These are phyloP conservation scores for Teinopalpus imperialis DNA, from an alignment of 2,888 invertebrate genomes.

Conservation along the genomic window DNA sequence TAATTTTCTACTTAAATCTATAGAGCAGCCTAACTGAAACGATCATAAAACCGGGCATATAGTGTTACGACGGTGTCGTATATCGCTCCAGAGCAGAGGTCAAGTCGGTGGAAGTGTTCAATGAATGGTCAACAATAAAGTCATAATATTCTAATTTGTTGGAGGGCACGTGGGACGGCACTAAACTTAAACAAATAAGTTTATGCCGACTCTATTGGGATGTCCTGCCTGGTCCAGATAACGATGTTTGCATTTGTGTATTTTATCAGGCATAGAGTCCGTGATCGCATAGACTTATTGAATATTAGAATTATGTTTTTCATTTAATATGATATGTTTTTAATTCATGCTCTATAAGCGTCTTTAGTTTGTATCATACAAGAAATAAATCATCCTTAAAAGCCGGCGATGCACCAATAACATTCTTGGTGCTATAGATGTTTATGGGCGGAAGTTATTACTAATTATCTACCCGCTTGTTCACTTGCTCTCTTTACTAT, in stretches of 20 bases:
- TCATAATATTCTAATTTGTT: constrained; percentile 63
- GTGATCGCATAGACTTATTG: constrained; percentile 18
- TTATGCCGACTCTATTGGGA: constrained; percentile 75
- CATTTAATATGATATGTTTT: no score
- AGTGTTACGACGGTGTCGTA: constrained; percentile 34
- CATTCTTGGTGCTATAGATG: no score
- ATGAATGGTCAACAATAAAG: constrained; percentile 63
- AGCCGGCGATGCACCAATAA: no score
- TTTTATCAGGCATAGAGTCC: constrained; percentile 16
- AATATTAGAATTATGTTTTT: constrained; percentile 4
- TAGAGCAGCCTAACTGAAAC: constrained; percentile 11
- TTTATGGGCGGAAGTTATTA: no score
- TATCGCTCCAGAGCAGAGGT: constrained; percentile 37
- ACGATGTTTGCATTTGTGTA: constrained; percentile 25
- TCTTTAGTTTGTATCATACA: no score
- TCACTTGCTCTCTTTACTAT: no score
- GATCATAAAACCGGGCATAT: constrained; percentile 31
- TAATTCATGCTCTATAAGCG: no score
- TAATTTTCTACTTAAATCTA: constrained; percentile 22
- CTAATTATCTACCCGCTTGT: no score
- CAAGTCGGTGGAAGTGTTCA: constrained; percentile 53
- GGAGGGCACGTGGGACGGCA: constrained; percentile 63
- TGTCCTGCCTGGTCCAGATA: constrained; percentile 59
- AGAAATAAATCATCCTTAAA: no score
- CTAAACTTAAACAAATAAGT: constrained; percentile 81